phyloP scores from a whole-genome alignment of 1,140 invertebrate species.

The Drosophila kanapiae region DNA sequence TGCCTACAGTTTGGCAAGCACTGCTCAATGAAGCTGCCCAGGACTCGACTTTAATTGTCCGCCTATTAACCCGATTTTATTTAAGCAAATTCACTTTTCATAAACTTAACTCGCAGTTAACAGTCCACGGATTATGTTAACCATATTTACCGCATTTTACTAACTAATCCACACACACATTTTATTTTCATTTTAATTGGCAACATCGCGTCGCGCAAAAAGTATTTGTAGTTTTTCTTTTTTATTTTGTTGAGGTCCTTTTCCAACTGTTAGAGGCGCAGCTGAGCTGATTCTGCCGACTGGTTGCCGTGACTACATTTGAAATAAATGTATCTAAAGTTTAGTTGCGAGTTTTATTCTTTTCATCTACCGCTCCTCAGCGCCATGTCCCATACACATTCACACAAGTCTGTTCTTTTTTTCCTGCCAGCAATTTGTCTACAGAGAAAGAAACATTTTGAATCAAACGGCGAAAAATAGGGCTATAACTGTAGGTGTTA shows the following conservation, averaged over 20 bases:
- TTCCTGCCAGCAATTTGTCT: conserved; percentile 36
- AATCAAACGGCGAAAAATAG: too few relatives aligned
- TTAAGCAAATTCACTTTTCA: background rate
- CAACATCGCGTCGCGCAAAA: conserved; percentile 10
- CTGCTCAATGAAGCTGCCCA: conserved; percentile 2
- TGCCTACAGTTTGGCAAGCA: conserved; percentile 28
- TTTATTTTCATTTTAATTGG: conserved; percentile 36
- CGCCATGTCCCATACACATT: conserved; percentile 2
- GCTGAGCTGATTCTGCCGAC: conserved; percentile 20
- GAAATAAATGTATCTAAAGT: conserved; percentile 79
- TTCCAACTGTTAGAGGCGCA: conserved; percentile 18
- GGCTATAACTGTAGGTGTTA: too few relatives aligned
- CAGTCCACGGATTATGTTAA: background rate
- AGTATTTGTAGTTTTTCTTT: background rate
- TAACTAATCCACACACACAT: conserved; percentile 4
- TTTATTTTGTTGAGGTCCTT: background rate
- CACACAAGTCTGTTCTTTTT: conserved; percentile 24
- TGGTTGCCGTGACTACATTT: conserved; percentile 66
- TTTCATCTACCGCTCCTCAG: conserved; percentile 57
- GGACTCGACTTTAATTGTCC: conserved; percentile 1
- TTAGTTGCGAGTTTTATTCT: conserved; percentile 65
- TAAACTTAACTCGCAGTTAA: background rate
- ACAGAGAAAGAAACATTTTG: background rate
- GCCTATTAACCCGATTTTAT: conserved; percentile 1
- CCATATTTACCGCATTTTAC: background rate